phyloP scores from a whole-genome alignment of 2,113 vertebrate species.

The Cyanistes caeruleus region DNA sequence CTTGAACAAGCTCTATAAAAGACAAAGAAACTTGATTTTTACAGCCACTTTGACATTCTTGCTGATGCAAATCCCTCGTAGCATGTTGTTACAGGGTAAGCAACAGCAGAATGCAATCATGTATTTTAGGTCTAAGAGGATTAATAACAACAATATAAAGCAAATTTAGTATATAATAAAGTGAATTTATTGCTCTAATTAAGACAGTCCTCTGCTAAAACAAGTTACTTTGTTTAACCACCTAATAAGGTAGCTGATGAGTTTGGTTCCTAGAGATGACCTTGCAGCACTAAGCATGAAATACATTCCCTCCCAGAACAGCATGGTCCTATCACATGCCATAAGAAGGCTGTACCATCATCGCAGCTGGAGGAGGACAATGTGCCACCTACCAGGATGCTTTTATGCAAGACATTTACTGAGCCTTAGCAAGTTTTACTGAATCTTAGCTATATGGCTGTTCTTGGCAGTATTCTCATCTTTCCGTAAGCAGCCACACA shows the following conservation, averaged over 20 bases:
- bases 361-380: not conserved
- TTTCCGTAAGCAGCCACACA: not conserved
- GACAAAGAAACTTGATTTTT: not conserved
- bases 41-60: not conserved
- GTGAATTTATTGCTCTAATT: not conserved
- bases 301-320: not conserved
- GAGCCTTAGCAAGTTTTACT: not conserved
- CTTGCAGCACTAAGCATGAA: not conserved
- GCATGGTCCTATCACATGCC: not conserved
- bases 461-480: not conserved
- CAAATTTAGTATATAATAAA: not conserved
- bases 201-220: not conserved
- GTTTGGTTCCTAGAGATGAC: not conserved
- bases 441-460: not conserved
- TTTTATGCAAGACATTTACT: not conserved
- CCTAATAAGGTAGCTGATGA: not conserved
- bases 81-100: not conserved
- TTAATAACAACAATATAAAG: not conserved
- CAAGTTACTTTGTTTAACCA: not conserved
- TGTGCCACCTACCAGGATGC: not conserved
- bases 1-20: not conserved
- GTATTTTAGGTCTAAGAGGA: not conserved
- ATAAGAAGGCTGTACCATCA: not conserved
- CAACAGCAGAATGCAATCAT: not conserved
- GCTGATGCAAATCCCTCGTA: conserved; percentile 1